Conservation (phyloP, 2,113 vertebrate species). For the Caracal caracal region DNA sequence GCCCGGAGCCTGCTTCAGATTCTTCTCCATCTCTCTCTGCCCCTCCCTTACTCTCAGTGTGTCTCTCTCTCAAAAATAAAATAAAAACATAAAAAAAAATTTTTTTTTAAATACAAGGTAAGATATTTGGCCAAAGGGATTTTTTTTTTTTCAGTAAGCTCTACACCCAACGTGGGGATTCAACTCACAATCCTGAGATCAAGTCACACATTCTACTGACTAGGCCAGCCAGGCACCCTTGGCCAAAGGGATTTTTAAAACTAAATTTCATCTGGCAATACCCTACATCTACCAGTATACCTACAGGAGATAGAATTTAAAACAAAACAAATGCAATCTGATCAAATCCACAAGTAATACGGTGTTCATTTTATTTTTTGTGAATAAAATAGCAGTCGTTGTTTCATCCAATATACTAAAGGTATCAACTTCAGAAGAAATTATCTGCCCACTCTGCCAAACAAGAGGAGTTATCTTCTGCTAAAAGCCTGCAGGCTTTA, state of each 20-base stretch:
- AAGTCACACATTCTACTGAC: not conserved
- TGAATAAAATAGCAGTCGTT: slow-evolving; percentile 5
- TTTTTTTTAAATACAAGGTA: not conserved
- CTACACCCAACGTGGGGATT: not conserved
- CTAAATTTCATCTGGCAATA: not conserved
- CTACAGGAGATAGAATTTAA: slow-evolving; percentile 18
- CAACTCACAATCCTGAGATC: not conserved
- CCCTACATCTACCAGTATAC: not conserved
- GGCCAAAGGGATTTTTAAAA: not conserved
- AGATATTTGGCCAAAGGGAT: not conserved
- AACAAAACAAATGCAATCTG: slow-evolving; percentile 33
- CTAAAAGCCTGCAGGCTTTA: slow-evolving; percentile 58
- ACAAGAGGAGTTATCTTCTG: slow-evolving; percentile 32
- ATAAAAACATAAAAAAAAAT: too few species aligned
- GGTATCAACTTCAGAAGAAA: slow-evolving; percentile 21
- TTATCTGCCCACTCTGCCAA: slow-evolving; percentile 46
- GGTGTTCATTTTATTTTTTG: slow-evolving; percentile 26
- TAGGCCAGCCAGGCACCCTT: not conserved
- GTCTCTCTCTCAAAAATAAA: too few species aligned
- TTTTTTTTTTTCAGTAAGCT: not conserved
- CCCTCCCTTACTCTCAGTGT: too few species aligned
- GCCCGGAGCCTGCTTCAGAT: too few species aligned
- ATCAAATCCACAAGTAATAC: slow-evolving; percentile 21
- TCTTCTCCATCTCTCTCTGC: too few species aligned
- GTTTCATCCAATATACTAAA: not conserved